phyloP scores from a whole-genome alignment of 2,797 vertebrate genomes.

The Apodemus agrarius region DNA sequence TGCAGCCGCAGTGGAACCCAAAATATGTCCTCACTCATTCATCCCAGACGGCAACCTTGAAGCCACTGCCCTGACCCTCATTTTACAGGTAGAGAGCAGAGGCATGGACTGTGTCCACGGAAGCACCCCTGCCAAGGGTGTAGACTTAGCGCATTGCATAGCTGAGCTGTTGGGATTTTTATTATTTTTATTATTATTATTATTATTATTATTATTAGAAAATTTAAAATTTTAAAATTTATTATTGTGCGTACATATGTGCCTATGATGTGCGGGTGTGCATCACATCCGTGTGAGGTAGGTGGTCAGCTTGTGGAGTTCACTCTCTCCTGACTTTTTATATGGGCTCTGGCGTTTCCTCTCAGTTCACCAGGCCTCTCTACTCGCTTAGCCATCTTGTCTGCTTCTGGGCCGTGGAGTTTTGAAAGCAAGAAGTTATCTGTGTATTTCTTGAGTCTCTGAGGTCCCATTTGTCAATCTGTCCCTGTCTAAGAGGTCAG shows the following conservation, averaged over 20 bases:
- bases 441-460: not conserved
- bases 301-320: not conserved
- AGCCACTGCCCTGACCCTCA: not conserved
- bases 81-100: not conserved
- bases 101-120: fast-evolving
- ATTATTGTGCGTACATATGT: not conserved
- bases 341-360: not conserved
- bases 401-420: not conserved
- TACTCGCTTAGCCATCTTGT: not conserved
- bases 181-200: no score
- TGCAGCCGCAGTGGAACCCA: not conserved
- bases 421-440: not conserved
- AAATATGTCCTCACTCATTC: no score
- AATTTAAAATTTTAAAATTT: not conserved
- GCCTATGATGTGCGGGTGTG: not conserved
- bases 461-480: not conserved
- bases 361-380: not conserved
- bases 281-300: not conserved
- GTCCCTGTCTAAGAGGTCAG: not conserved
- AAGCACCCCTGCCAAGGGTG: no score
- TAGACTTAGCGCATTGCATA: not conserved
- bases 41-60: not conserved
- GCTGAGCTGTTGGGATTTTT: not conserved
- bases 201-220: no score
- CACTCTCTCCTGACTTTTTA: not conserved